Base-by-base conservation (phyloP, 2,113 vertebrate genomes). In the Eublepharis macularius region DNA sequence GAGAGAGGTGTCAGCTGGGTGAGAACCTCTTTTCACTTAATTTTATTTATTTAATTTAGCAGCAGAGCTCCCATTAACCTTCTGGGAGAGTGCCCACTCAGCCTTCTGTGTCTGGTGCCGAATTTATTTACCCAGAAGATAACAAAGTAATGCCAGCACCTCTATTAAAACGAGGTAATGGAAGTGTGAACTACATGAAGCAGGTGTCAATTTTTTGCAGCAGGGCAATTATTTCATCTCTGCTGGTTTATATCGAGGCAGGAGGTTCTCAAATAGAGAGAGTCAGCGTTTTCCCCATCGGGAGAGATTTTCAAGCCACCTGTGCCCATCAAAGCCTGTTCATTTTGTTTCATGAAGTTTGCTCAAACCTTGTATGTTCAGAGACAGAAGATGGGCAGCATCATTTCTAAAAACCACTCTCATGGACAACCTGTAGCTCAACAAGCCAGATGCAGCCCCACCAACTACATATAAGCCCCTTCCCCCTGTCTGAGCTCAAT, bases 131-230 rank as follows among this genome's bases (percentile, higher is more conserved):
- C 79, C 81, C 54, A 13, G 2, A 13, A 63, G 69, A 49, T 11
- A 19, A 26, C 57, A 76, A 78, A 92, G 34, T 78, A 87, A 88
- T 8, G 21, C 85, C 87, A 66, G 75, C 69, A 29, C n/a, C 16
- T 8, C 3, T 43, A 54, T 36, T 85, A 81, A 73, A 72, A n/a
- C 19, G 84, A 78, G 69, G 13, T 19, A 77, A 66, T 82, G 32
- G n/a, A 19, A 76, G 84, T 0, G 9, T n/a, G 73, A 80, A 51
- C 2, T 51, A 6, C 69, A 12, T 47, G 65, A 73, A 63, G 32
- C 63, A 68, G 66, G 51, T 39, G 39, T 24, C 77, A 72, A 26
- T 54, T 70, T 82, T 13, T 39, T 66, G 16, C 83, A 6, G 54
- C 19, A 68, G 70, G 60, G 51, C 76, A 45, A 36, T 84, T 84